Conservation (phyloP, 2,113 vertebrate genomes). For the Muscicapa adusta region DNA sequence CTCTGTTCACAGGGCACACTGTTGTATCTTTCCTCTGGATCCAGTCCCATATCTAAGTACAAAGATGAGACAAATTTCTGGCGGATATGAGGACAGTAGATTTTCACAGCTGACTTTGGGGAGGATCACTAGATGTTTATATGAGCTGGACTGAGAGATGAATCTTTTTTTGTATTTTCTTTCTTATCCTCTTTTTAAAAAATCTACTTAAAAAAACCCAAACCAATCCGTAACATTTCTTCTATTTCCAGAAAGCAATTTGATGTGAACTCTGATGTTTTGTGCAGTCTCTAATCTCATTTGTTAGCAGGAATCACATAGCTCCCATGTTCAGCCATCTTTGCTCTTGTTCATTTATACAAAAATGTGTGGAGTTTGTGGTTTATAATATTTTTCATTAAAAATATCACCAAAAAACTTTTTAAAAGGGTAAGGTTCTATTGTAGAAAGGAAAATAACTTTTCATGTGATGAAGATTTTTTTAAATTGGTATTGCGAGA, state of each 20-base stretch:
- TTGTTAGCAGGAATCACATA: not conserved
- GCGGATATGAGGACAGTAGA: not conserved
- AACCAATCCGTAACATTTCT: not conserved
- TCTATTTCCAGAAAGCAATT: not conserved
- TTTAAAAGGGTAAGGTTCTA: rapidly evolving
- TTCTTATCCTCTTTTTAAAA: not conserved
- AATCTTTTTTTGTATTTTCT: not conserved
- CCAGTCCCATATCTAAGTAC: not conserved
- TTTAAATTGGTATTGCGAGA: not conserved
- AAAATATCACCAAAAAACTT: not conserved
- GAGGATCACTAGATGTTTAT: not conserved
- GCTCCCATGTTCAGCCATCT: no score
- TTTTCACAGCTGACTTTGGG: not conserved
- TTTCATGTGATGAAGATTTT: not conserved
- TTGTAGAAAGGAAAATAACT: not conserved
- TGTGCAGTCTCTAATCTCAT: not conserved
- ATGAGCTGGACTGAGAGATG: not conserved
- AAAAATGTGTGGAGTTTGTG: not conserved
- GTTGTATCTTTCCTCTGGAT: not conserved
- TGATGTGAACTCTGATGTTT: not conserved
- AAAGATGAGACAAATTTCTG: not conserved
- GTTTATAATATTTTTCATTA: not conserved
- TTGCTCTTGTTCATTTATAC: not conserved
- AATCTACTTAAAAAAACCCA: not conserved
- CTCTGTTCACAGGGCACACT: not conserved